Percentiles rank a stretch among this genome's conserved stretches.
phyloP scores from a whole-genome alignment of 2,113 vertebrate species.

The Phaetusa simplex region DNA sequence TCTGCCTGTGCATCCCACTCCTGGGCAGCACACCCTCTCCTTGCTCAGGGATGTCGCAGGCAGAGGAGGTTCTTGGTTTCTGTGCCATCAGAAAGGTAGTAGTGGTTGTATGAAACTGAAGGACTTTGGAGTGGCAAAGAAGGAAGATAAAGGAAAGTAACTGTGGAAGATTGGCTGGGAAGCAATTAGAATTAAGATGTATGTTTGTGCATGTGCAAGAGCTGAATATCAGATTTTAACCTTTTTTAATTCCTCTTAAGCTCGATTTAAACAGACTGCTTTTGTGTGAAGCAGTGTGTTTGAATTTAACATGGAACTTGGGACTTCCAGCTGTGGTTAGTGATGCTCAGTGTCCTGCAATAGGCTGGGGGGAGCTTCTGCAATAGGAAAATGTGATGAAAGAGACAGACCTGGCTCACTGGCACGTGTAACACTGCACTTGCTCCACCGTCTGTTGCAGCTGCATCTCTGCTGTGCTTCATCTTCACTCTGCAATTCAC shows the following conservation, averaged over 20 bases:
- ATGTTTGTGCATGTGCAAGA: not conserved
- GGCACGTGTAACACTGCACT: not conserved
- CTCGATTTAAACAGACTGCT: not conserved
- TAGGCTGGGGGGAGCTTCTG: not conserved
- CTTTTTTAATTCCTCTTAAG: not conserved
- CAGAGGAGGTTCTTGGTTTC: not conserved
- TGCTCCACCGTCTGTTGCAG: not conserved
- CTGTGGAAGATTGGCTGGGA: not conserved
- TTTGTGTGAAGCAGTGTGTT: not conserved
- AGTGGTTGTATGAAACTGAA: not conserved
- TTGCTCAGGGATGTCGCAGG: not conserved
- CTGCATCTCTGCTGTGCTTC: not conserved
- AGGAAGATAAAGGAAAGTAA: not conserved
- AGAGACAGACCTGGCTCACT: not conserved
- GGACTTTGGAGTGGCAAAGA: not conserved
- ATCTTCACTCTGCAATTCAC: not conserved
- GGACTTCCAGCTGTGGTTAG: not conserved
- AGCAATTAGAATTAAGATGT: not conserved
- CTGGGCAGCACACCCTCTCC: not conserved
- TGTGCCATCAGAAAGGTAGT: not conserved
- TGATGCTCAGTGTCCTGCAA: not conserved
- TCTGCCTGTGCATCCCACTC: not conserved
- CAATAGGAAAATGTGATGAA: not conserved
- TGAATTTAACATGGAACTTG: not conserved
- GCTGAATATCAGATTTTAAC: not conserved